Percentiles rank a stretch among this genome's conserved stretches.
Conservation (phyloP, 2,113 vertebrate genomes). For the Micromys minutus region DNA sequence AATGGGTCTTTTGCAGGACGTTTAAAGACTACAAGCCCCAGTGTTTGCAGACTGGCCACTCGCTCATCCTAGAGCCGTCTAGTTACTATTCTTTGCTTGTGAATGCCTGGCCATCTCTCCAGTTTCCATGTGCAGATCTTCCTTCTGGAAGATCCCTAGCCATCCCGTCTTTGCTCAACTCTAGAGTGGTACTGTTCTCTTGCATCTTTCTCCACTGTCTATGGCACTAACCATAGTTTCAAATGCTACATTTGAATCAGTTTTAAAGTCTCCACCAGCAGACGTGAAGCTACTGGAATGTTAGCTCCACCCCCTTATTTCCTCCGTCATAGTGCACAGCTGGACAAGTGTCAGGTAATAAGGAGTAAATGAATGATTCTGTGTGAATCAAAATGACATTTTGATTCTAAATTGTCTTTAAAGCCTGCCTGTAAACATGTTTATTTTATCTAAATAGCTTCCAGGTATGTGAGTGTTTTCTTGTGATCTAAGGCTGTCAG, state of each 20-base stretch:
- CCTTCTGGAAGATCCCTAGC: background rate
- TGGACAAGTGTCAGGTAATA: accelerated
- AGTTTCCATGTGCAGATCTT: background rate
- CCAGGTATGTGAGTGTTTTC: background rate
- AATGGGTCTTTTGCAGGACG: background rate
- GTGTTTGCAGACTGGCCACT: background rate
- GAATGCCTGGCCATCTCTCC: background rate
- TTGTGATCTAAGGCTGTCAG: background rate
- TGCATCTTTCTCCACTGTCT: background rate
- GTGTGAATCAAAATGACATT: background rate
- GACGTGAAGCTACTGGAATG: background rate
- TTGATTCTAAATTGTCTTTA: background rate
- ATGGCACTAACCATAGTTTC: background rate
- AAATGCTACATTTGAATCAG: background rate
- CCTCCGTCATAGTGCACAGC: background rate
- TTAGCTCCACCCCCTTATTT: background rate
- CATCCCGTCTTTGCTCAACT: no score
- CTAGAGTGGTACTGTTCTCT: background rate
- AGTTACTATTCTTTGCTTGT: background rate
- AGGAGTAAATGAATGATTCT: background rate
- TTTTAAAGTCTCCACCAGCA: background rate
- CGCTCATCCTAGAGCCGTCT: background rate
- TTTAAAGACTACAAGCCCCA: background rate
- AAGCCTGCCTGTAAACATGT: background rate
- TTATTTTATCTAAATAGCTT: background rate